Evolutionary conservation across 2,797 vertebrate species (phyloP).

Genomic region (Hemitrygon akajei): DNA sequence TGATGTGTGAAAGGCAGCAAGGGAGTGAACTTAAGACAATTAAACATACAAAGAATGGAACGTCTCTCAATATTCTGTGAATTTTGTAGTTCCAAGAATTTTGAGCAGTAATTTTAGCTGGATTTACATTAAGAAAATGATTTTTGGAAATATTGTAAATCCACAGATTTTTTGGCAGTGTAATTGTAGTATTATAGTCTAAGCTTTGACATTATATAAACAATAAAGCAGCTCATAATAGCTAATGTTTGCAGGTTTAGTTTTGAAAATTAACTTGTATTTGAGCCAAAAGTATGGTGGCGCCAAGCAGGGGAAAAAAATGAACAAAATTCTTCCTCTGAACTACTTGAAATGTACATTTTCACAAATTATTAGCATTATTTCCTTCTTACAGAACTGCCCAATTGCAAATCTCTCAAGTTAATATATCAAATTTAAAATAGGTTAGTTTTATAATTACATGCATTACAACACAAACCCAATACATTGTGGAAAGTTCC

Average conservation of each 20-base stretch:
- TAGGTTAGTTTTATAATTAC: background rate
- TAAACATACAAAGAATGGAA: background rate
- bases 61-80: background rate
- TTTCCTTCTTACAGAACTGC: background rate
- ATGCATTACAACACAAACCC: background rate
- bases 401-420: background rate
- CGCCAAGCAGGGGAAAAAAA: background rate
- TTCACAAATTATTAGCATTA: background rate
- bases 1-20: background rate
- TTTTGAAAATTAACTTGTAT: background rate
- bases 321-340: background rate
- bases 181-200: background rate
- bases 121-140: background rate
- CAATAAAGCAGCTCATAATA: background rate
- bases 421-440: background rate
- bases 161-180: background rate
- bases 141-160: background rate
- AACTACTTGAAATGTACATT: background rate
- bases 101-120: background rate
- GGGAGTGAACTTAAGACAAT: too few species aligned
- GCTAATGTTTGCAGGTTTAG: background rate
- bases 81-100: background rate
- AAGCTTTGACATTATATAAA: background rate
- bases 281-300: background rate
- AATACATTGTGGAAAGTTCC: background rate